A percentile compares a stretch with the other conserved stretches of the same genome.
These are phyloP conservation scores for Brotogeris chrysoptera DNA, from an alignment of 2,797 vertebrate genomes.

Conservation along the genomic window DNA sequence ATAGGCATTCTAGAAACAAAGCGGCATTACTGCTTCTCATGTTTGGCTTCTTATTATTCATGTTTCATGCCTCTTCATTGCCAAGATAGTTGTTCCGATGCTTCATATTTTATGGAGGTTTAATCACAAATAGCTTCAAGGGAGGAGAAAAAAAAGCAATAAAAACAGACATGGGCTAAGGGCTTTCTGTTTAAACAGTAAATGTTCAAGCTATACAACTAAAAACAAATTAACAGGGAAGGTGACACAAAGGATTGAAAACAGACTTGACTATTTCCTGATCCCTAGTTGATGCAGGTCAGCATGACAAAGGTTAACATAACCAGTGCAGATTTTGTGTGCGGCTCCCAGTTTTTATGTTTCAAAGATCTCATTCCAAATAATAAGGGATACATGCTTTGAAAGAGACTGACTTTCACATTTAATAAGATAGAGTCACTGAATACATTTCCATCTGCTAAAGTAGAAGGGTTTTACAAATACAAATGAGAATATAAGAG, in stretches of 20 bases:
- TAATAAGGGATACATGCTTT: not conserved
- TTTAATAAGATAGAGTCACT: not conserved
- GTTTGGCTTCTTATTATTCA: constrained; percentile 63
- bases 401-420: not conserved
- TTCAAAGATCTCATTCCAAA: not conserved
- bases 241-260: not conserved
- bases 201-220: not conserved
- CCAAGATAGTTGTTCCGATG: constrained; percentile 36
- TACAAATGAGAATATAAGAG: not conserved
- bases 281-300: not conserved
- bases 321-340: not conserved
- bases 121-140: constrained; percentile 60
- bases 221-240: not conserved
- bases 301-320: not conserved
- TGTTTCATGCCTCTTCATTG: constrained; percentile 36
- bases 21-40: constrained; percentile 64
- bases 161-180: not conserved
- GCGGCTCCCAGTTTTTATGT: not conserved
- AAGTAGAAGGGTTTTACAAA: not conserved
- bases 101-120: constrained; percentile 51
- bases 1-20: constrained; percentile 47
- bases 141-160: not conserved
- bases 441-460: not conserved
- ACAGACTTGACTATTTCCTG: not conserved
- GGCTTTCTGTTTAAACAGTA: constrained; percentile 10